Conservation (phyloP, 2,113 vertebrate species). For the Laticauda laticaudata region DNA sequence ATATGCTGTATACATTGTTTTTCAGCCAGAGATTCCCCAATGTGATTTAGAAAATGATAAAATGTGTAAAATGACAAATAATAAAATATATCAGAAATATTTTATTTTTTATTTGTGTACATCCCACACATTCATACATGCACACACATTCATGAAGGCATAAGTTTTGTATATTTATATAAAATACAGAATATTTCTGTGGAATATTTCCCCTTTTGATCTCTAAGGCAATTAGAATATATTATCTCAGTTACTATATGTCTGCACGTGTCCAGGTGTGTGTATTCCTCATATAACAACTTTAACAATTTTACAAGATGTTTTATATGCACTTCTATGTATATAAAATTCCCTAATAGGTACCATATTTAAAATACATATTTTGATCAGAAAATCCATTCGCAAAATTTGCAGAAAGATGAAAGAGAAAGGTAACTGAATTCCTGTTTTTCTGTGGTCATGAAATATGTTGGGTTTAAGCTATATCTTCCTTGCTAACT, state of each 20-base stretch:
- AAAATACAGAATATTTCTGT: neutral
- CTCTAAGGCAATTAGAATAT: neutral
- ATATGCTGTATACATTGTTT: neutral
- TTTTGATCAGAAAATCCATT: neutral
- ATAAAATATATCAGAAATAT: neutral
- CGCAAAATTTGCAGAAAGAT: neutral
- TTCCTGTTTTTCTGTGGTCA: neutral
- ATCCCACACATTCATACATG: neutral
- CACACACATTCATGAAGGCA: neutral
- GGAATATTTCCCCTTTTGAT: neutral
- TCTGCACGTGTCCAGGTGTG: neutral
- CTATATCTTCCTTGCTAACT: neutral
- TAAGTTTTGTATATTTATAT: neutral
- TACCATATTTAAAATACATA: neutral
- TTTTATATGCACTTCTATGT: neutral
- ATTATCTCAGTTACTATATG: neutral
- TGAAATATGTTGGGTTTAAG: neutral
- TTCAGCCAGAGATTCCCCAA: neutral
- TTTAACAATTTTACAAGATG: neutral
- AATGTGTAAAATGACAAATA: neutral
- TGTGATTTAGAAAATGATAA: neutral
- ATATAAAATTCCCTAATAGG: neutral
- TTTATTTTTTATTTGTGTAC: neutral
- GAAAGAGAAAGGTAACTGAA: neutral
- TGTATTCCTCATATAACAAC: neutral